These are phyloP conservation scores for Papilio aristodemus DNA, from an alignment of 1,140 invertebrate species.

Conservation along the genomic window DNA sequence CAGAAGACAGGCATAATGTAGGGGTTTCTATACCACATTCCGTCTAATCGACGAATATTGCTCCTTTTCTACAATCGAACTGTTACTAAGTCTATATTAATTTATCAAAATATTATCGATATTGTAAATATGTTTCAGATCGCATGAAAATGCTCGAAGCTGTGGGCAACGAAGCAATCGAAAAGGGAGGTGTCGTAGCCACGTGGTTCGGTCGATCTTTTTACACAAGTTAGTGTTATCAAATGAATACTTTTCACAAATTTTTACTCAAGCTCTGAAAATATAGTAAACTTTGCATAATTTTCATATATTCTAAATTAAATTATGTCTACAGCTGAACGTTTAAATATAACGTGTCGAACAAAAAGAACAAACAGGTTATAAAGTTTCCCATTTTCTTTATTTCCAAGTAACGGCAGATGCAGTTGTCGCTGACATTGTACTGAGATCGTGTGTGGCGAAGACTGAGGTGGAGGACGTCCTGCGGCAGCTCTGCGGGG, in stretches of 20 bases:
- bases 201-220: neutral
- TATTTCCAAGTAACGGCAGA: neutral
- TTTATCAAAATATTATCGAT: no score
- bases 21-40: no score
- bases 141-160: neutral
- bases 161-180: neutral
- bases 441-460: neutral
- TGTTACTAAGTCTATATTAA: no score
- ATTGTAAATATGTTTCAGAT: conserved; percentile 4
- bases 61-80: no score
- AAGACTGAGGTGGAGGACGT: neutral
- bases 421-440: neutral
- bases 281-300: no score
- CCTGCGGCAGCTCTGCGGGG: neutral
- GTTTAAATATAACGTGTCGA: no score
- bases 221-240: conserved; percentile 1
- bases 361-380: no score
- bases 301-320: no score
- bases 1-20: no score
- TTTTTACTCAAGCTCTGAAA: no score
- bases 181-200: neutral
- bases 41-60: no score
- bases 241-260: neutral
- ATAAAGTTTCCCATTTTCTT: neutral
- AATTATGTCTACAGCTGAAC: no score